These are phyloP conservation scores for Lampris megalopsis DNA, from an alignment of 2,113 vertebrate genomes.

Conservation along the genomic window DNA sequence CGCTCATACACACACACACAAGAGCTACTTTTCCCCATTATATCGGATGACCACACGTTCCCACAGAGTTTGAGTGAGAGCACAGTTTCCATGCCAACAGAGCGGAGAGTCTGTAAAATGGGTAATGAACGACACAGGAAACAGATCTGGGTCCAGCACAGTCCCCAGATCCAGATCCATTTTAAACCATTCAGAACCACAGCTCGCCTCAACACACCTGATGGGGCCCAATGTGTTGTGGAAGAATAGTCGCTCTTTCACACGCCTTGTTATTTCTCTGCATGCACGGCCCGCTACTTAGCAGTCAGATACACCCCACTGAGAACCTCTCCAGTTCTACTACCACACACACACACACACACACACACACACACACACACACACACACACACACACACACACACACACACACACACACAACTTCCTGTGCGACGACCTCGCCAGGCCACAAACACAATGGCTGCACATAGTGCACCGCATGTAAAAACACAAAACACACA, in stretches of 20 bases:
- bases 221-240: slow-evolving; percentile 6
- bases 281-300: slow-evolving; percentile 7
- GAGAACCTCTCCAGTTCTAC: slow-evolving; percentile 26
- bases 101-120: slow-evolving; percentile 65
- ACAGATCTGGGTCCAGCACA: slow-evolving; percentile 46
- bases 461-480: slow-evolving; percentile 17
- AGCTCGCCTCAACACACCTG: slow-evolving; percentile 41
- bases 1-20: slow-evolving; percentile 34
- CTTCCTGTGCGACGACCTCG: neutral
- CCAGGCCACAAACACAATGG: neutral
- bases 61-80: slow-evolving; percentile 61
- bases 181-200: slow-evolving; percentile 40
- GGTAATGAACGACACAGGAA: slow-evolving; percentile 72
- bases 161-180: slow-evolving; percentile 43
- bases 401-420: slow-evolving; percentile 25
- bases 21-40: slow-evolving; percentile 49
- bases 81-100: slow-evolving; percentile 44
- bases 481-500: slow-evolving; percentile 4
- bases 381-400: slow-evolving; percentile 29
- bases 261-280: neutral
- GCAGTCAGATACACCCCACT: neutral
- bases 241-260: slow-evolving; percentile 6
- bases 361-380: neutral
- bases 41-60: slow-evolving; percentile 37
- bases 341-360: neutral